Evolutionary conservation across 2,113 vertebrate species (phyloP), one percentile per base, ranked within the genome.

Genomic region (Lampris megalopsis): DNA sequence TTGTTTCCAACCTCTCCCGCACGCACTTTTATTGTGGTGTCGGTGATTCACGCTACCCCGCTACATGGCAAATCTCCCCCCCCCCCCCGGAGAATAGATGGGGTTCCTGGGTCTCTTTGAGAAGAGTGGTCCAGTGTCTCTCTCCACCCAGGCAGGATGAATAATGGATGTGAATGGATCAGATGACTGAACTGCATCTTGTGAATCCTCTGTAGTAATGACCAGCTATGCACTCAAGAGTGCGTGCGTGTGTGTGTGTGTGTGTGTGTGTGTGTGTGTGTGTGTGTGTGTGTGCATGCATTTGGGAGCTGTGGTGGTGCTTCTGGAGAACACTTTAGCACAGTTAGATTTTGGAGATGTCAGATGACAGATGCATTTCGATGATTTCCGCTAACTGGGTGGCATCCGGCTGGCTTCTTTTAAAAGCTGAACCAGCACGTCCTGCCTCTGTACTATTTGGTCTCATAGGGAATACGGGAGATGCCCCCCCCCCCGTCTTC

Each of bases 101-200:
- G 82, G 85, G 85, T 89, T 76, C 84, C 81, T 67, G 76, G 84
- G 84, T 88, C 83, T 88, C 83, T 85, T 75, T 70, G 75, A 81
- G 77, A 81, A 83, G 79, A 89, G 84, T 79, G 80, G 80, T 75
- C 86, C 65, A 69, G 81, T n/a, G 9, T 81, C 82, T 76, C 77
- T 70, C 79, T 85, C 79, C 83, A 84, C 77, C 75, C 41, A 8
- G 86, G 88, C 80, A 50, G 74, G 75, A 92, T 93, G 89, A 92
- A 93, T 92, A 93, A 92, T 93, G 87, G 83, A 93, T 93, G 84
- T 37, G 73, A 87, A 85, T 83, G 78, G 92, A 91, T 93, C 91
- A 85, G 86, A 91, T 91, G 91, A 91, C 88, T 88, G 84, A 91
- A 83, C 74, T 86, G 86, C 88, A 91, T 91, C 84, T 89, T 93